A percentile compares a stretch with the other conserved stretches of the same genome.
Conservation (phyloP, 2,888 invertebrate genomes). For the Linnaemya vulpina region DNA sequence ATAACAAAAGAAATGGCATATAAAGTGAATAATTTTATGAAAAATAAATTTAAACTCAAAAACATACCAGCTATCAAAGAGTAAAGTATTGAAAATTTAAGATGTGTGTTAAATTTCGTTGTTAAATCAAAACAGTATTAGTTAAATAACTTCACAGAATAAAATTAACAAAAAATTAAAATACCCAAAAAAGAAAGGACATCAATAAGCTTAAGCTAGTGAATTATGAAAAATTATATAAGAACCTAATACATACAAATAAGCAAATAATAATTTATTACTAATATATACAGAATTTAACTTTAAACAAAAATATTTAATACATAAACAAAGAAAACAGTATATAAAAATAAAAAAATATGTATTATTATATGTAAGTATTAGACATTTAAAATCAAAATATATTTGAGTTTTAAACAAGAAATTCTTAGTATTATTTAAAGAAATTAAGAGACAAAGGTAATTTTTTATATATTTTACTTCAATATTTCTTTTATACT, state of each 20-base stretch:
- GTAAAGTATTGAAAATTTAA: slow-evolving; percentile 15
- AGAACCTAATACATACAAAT: slow-evolving; percentile 50
- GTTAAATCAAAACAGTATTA: slow-evolving; percentile 60
- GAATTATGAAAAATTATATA: slow-evolving; percentile 68
- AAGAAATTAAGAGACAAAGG: background rate
- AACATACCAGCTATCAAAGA: background rate
- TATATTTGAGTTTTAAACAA: slow-evolving; percentile 73
- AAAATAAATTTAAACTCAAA: slow-evolving; percentile 16
- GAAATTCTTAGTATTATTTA: slow-evolving; percentile 2
- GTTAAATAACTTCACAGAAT: slow-evolving; percentile 45
- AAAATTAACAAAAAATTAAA: slow-evolving; percentile 9
- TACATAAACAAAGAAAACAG: slow-evolving; percentile 25
- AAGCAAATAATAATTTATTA: slow-evolving; percentile 35
- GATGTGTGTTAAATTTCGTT: slow-evolving; percentile 66
- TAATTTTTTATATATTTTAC: background rate
- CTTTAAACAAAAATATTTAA: slow-evolving; percentile 29
- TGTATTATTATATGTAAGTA: slow-evolving; percentile 56
- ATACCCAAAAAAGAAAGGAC: slow-evolving; percentile 16
- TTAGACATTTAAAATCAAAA: slow-evolving; percentile 67
- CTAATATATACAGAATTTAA: slow-evolving; percentile 22
- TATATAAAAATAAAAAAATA: slow-evolving; percentile 1
- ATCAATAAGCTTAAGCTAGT: slow-evolving; percentile 67
- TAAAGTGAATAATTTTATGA: slow-evolving; percentile 2
- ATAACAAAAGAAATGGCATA: slow-evolving; percentile 25
- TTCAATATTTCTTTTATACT: background rate